Evolutionary conservation across 2,888 invertebrate genomes (phyloP).

Genomic region (Holacanthella duospinosa): DNA sequence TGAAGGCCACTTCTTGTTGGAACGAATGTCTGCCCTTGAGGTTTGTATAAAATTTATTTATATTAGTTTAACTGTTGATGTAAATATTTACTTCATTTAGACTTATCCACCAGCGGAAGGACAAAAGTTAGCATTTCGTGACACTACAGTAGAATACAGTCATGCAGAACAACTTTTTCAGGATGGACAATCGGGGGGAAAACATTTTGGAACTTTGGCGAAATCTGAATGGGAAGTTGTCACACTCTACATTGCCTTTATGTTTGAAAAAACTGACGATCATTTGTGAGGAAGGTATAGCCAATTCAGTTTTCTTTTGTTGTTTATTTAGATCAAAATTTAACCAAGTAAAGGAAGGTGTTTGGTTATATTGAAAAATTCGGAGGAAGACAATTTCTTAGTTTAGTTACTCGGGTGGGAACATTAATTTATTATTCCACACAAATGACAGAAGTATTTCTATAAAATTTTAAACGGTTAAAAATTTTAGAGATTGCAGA

Average conservation of each 20-base stretch:
- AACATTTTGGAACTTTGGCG: slow-evolving; percentile 68
- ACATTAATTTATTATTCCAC: too few relatives aligned
- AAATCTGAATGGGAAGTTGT: slow-evolving; percentile 86
- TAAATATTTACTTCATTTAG: slow-evolving; percentile 39
- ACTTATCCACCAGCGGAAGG: slow-evolving; percentile 58
- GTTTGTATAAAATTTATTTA: slow-evolving; percentile 30
- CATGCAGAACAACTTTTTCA: slow-evolving; percentile 55
- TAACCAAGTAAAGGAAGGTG: too few relatives aligned
- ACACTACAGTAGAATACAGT: slow-evolving; percentile 51
- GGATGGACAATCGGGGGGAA: slow-evolving; percentile 42
- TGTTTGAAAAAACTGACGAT: slow-evolving; percentile 24
- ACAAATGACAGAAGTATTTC: too few relatives aligned
- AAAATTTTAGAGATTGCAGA: too few relatives aligned
- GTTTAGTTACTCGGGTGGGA: too few relatives aligned
- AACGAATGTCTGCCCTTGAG: slow-evolving; percentile 69
- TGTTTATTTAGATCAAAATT: too few relatives aligned
- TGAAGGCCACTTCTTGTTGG: slow-evolving; percentile 53
- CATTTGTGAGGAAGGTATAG: too few relatives aligned
- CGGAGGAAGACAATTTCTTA: too few relatives aligned
- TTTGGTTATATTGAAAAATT: too few relatives aligned
- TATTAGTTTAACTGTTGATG: neutral
- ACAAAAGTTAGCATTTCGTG: slow-evolving; percentile 48
- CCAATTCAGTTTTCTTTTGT: too few relatives aligned
- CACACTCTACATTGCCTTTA: slow-evolving; percentile 30
- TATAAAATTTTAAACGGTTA: too few relatives aligned